Evolutionary conservation across 2,797 vertebrate genomes (phyloP).

Genomic region (Ptychadena robeensis): DNA sequence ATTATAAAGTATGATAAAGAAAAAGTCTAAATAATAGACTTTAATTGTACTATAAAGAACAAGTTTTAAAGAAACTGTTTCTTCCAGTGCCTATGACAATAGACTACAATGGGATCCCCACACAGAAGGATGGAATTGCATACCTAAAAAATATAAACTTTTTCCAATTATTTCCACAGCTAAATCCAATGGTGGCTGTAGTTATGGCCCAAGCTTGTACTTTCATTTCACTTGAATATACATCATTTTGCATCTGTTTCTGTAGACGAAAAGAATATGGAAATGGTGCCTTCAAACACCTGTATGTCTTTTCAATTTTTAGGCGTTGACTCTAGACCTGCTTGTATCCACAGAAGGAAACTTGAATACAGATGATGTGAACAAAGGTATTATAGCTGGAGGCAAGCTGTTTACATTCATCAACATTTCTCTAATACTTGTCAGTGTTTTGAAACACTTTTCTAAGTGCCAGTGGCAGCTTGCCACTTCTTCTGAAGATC

Average conservation of each 20-base stretch:
- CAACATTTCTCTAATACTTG: constrained; percentile 69
- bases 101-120: too few relatives aligned
- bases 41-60: too few relatives aligned
- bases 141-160: too few relatives aligned
- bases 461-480: constrained; percentile 67
- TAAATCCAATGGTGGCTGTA: too few relatives aligned
- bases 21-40: too few relatives aligned
- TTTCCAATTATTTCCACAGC: too few relatives aligned
- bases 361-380: constrained; percentile 67
- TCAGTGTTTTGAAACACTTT: constrained; percentile 69
- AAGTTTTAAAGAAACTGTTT: too few relatives aligned
- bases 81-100: too few relatives aligned
- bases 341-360: constrained; percentile 63
- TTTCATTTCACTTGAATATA: too few relatives aligned
- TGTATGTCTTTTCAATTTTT: constrained; percentile 10
- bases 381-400: constrained; percentile 69
- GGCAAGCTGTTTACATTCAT: constrained; percentile 70
- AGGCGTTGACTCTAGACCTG: constrained; percentile 42
- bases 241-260: not conserved
- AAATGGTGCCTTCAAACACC: not conserved
- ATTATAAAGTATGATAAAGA: too few relatives aligned
- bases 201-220: too few relatives aligned
- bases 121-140: too few relatives aligned
- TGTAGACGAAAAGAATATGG: not conserved
- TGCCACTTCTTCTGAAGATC: constrained; percentile 67